Conservation (phyloP, 2,888 invertebrate genomes). For the Argynnis bischoffii region DNA sequence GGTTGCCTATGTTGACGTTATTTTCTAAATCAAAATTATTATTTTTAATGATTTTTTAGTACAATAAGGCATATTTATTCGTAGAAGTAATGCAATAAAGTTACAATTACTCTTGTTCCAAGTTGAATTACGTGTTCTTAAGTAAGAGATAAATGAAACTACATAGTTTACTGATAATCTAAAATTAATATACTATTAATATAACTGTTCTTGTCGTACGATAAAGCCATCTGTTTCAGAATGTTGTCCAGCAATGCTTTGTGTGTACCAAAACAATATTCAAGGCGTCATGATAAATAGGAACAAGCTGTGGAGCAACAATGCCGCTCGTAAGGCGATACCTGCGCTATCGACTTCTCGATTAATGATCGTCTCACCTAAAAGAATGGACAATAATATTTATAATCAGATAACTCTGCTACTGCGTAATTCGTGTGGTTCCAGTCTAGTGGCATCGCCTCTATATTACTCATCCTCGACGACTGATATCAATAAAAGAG, state of each 20-base stretch:
- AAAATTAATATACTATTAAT: conserved; percentile 68
- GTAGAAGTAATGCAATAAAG: too few species aligned
- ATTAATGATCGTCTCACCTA: conserved; percentile 80
- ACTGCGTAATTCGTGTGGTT: conserved; percentile 79
- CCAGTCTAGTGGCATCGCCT: conserved; percentile 64
- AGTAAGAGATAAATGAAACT: not conserved
- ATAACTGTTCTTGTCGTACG: conserved; percentile 68
- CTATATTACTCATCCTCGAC: conserved; percentile 75
- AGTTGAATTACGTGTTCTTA: not conserved
- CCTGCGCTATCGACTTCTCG: conserved; percentile 75
- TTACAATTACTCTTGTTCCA: too few species aligned
- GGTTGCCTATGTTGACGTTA: too few species aligned
- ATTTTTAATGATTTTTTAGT: too few species aligned
- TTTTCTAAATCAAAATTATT: too few species aligned
- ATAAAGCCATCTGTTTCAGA: conserved; percentile 66
- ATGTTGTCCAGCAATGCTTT: conserved; percentile 58
- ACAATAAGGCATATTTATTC: too few species aligned
- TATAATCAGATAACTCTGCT: conserved; percentile 81
- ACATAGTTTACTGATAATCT: conserved; percentile 43
- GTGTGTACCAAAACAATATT: conserved; percentile 74
- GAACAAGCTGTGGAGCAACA: conserved; percentile 77
- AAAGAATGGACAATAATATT: conserved; percentile 82
- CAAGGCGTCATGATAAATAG: conserved; percentile 79
- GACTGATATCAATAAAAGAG: conserved; percentile 62
- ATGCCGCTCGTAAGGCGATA: conserved; percentile 78